Base-by-base conservation (phyloP, 2,888 invertebrate genomes). In the Priapulus caudatus region DNA sequence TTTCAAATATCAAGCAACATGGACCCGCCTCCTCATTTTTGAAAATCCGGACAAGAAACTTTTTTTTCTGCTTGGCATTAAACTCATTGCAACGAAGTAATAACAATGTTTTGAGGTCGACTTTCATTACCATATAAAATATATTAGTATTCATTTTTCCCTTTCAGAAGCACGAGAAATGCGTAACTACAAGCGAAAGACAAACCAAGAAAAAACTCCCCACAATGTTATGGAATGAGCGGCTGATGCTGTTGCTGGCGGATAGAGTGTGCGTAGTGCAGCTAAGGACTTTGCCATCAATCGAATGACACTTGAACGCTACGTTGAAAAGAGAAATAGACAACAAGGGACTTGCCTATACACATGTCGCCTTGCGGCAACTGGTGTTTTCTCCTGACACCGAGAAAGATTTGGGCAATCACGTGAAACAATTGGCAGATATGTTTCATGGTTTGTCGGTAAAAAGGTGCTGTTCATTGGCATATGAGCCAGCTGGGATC, bases 401-500 rank as follows among this genome's bases (percentile, higher is more conserved):
- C 23, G 52, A 52, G 45, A 45, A 21, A 16, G 52, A 52, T n/a
- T 45, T 52, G 21, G 51, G 47, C n/a, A 10, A 3, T 19, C 44
- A 52, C 45, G 43, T 52, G 15, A 52, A 18, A 10, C 4, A 52
- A 4, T 43, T 52, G 33, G 16, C 51, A 20, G 52, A 52, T 23
- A 52, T 51, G 45, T 52, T 52, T 22, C 43, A 52, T 52, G 51
- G 52, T 20, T 19, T 52, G 20, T 45, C 51, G 43, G 10, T 52
- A n/a, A 20, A 20, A 5, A n/a, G 18, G 23, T 51, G 49, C 46
- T 16, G 50, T n/a, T 10, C 19, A 16, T 19, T 51, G 21, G 45
- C 51, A 21, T 51, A n/a, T 19, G 47, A 51, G 33, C 33, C 10
- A 33, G 33, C n/a, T 33, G 33, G 33, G 33, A 33, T 33, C 33